These are phyloP conservation scores for Nomada fucata DNA, from an alignment of 2,888 invertebrate genomes.

Conservation along the genomic window DNA sequence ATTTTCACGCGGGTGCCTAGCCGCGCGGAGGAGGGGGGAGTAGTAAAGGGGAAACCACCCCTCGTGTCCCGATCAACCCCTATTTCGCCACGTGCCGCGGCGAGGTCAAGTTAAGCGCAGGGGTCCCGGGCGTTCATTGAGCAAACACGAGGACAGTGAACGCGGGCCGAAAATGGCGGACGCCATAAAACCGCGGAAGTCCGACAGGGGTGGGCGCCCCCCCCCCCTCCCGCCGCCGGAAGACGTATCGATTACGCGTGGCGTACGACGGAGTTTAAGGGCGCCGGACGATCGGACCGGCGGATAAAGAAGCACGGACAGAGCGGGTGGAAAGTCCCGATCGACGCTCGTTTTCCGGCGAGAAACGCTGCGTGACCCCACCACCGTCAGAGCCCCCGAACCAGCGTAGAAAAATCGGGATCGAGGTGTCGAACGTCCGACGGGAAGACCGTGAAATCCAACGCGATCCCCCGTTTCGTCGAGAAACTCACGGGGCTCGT, in stretches of 20 bases:
- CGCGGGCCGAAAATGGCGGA: neutral
- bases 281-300: slow-evolving; percentile 26
- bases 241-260: slow-evolving; percentile 31
- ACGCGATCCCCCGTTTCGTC: too few species aligned
- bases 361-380: too few species aligned
- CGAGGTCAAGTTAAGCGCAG: neutral
- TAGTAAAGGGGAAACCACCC: neutral
- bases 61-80: neutral
- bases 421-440: too few species aligned
- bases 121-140: slow-evolving; percentile 9
- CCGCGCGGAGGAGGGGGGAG: slow-evolving; percentile 3
- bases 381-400: too few species aligned
- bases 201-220: neutral
- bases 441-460: too few species aligned
- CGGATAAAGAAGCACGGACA: slow-evolving; percentile 35
- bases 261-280: slow-evolving; percentile 9
- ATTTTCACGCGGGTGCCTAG: slow-evolving; percentile 22
- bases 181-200: slow-evolving; percentile 6
- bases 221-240: neutral
- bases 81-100: slow-evolving; percentile 37
- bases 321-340: slow-evolving; percentile 25
- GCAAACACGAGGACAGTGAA: neutral
- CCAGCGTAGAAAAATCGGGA: too few species aligned
- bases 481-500: neutral
- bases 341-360: slow-evolving; percentile 28